Evolutionary conservation across 2,113 vertebrate genomes (phyloP).

Genomic region (Megaceryle torquata): DNA sequence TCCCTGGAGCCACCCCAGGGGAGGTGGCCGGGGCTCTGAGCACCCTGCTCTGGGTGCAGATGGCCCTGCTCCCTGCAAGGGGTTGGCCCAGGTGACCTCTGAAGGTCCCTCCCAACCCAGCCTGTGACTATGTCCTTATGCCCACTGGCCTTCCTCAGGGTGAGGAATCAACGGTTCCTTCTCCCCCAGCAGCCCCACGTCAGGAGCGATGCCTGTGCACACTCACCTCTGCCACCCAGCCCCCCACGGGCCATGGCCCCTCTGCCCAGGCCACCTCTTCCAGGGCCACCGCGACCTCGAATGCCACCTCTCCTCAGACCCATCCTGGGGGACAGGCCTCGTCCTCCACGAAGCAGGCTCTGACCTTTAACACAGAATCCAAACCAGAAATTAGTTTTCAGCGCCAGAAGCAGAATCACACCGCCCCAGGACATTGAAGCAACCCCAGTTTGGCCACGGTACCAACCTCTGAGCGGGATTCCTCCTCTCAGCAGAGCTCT

Average conservation of each 20-base stretch:
- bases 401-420: not conserved
- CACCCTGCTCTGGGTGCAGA: not conserved
- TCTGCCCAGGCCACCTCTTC: conserved; percentile 80
- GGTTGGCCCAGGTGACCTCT: too few relatives aligned
- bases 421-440: not conserved
- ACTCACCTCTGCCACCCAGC: conserved; percentile 80
- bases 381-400: not conserved
- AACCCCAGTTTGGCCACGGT: not conserved
- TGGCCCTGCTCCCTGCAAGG: not conserved
- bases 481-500: conserved; percentile 86
- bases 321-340: conserved; percentile 83
- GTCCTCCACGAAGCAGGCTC: conserved; percentile 83
- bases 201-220: not conserved
- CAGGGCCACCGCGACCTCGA: conserved; percentile 80
- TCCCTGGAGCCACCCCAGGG: not conserved
- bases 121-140: too few relatives aligned
- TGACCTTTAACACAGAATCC: conserved; percentile 65
- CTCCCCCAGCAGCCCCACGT: not conserved
- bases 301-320: conserved; percentile 85
- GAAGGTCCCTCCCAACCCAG: too few relatives aligned
- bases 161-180: not conserved
- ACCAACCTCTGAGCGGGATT: conserved; percentile 85
- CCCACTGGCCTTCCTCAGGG: accelerated
- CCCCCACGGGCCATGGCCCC: conserved; percentile 82
- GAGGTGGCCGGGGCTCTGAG: not conserved